Base-by-base conservation (phyloP, 2,113 vertebrate species). In the Apus apus region DNA sequence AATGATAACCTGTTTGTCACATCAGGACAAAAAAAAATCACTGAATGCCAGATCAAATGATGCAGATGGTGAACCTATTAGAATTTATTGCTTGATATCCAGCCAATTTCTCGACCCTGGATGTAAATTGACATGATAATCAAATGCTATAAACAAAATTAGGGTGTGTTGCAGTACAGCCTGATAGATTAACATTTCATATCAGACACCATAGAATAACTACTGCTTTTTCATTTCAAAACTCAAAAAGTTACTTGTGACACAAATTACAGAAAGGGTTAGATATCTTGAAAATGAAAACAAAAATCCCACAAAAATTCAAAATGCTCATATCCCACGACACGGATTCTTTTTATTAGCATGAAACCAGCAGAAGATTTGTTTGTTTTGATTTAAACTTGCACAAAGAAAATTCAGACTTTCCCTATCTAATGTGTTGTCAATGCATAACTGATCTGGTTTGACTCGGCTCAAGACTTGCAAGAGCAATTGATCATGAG, bases 1-100 rank as follows among this genome's bases (percentile, higher is more conserved):
- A 91, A 87, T 38, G 45, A 38, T 45, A 87, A 93, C 77, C 87
- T 87, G 66, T 80, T 93, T 89, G 77, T 80, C 93, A 70, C 68
- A 88, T 90, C 43, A 84, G 73, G 82, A 95, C 78, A 93, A 91
- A 95, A 91, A 67, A 46, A 67, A 46, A 43, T 43, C 87, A 93
- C 34, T 20, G 45, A 93, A 64, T 77, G 30, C 64, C 46, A 21
- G 26, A 93, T 19, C 83, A 93, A 94, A 89, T 62, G 82, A 90
- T 77, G 87, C 96, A 97, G 94, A 96, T 95, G 72, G 85, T 36
- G 65, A 95, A 88, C 70, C 61, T 78, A 90, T 92, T 93, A 79
- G 72, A 70, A 78, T 66, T 30, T 93, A 75, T 68, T 94, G 67
- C 70, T 83, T 80, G 60, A 85, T 67, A 81, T 50, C n/a, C 54